Evolutionary conservation across 2,113 vertebrate species (phyloP).

Genomic region (Balaenoptera acutorostrata): DNA sequence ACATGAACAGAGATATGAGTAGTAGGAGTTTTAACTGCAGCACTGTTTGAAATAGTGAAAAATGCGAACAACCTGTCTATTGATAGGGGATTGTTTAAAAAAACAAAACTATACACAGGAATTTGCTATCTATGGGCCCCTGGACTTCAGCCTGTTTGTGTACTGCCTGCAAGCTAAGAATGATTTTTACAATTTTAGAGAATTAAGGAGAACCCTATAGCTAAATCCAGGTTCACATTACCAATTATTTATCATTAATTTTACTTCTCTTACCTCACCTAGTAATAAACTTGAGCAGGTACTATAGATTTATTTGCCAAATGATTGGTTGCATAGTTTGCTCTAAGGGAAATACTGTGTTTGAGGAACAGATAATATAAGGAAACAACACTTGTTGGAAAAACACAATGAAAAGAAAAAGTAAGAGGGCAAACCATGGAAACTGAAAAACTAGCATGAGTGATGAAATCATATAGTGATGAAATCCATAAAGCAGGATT

Average conservation of each 20-base stretch:
- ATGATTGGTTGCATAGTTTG: not conserved
- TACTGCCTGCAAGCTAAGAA: not conserved
- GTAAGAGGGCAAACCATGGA: not conserved
- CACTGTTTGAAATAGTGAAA: not conserved
- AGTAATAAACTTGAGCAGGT: not conserved
- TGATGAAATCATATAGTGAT: not conserved
- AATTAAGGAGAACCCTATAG: not conserved
- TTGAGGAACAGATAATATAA: not conserved
- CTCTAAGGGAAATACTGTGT: constrained; percentile 3
- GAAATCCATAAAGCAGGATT: constrained; percentile 27
- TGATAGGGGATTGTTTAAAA: not conserved
- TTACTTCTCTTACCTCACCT: not conserved
- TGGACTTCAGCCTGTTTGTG: not conserved
- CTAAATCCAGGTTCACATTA: not conserved
- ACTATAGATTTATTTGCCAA: not conserved
- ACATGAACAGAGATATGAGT: not conserved
- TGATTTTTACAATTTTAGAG: not conserved
- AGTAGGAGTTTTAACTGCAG: not conserved
- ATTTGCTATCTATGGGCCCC: not conserved
- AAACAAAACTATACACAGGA: not conserved
- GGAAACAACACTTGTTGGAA: not conserved
- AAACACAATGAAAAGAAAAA: not conserved
- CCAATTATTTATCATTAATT: constrained; percentile 20
- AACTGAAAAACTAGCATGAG: not conserved
- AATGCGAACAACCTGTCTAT: not conserved